phyloP scores from a whole-genome alignment of 2,797 vertebrate species.

The Lerista edwardsae region DNA sequence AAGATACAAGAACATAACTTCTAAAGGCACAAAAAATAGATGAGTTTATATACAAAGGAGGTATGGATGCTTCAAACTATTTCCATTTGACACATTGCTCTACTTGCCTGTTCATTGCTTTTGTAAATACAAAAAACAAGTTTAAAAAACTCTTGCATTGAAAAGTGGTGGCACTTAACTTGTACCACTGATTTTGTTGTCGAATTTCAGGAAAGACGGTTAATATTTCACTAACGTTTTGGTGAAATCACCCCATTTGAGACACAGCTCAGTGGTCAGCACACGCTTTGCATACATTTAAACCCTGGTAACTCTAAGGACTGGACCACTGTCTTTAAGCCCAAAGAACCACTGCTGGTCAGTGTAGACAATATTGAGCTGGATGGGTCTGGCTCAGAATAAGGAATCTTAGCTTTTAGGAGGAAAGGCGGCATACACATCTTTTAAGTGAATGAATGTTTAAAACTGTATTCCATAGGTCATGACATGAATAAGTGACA shows the following conservation, averaged over 20 bases:
- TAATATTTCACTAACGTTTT: neutral
- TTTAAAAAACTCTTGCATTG: neutral
- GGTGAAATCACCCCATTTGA: too few species aligned
- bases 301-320: too few species aligned
- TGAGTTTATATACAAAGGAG: neutral
- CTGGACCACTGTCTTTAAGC: too few species aligned
- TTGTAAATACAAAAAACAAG: neutral
- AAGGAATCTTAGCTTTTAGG: too few species aligned
- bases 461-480: neutral
- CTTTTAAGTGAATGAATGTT: too few species aligned
- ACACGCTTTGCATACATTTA: too few species aligned
- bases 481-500: neutral
- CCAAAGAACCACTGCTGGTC: too few species aligned
- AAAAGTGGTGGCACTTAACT: neutral
- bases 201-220: neutral
- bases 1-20: neutral
- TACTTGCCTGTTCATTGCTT: neutral
- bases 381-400: too few species aligned
- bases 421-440: too few species aligned
- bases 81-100: neutral
- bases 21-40: neutral
- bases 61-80: neutral
- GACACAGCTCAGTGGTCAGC: too few species aligned
- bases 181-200: neutral
- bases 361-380: too few species aligned